These are phyloP conservation scores for Cladorhizidae sp. DNA, from an alignment of 37 sponge, comb jelly and placozoan species.

Conservation along the genomic window DNA sequence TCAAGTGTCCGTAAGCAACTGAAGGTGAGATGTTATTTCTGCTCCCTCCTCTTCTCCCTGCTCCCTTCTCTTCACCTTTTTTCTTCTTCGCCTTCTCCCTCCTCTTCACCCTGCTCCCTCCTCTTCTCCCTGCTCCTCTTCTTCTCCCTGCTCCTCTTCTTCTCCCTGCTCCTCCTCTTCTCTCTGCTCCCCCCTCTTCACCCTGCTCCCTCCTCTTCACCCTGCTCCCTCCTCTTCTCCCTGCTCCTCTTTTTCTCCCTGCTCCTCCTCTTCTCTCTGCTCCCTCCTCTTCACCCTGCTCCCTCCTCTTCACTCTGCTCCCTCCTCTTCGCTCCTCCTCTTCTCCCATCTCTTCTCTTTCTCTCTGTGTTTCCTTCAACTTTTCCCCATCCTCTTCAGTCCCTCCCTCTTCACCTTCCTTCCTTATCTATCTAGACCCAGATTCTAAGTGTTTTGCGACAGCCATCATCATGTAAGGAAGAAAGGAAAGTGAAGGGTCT, in stretches of 20 bases:
- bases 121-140: neutral
- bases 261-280: neutral
- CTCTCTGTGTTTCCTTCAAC: conserved; percentile 2
- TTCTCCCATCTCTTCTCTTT: conserved; percentile 7
- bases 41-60: neutral
- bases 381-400: neutral
- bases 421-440: conserved; percentile 41
- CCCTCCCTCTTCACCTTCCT: neutral
- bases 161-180: neutral
- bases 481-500: neutral
- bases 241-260: neutral
- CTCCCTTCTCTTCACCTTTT: neutral
- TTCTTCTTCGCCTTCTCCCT: neutral
- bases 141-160: too few species aligned
- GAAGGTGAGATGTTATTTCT: conserved; percentile 57
- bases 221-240: neutral
- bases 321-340: conserved; percentile 18
- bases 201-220: neutral
- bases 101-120: neutral
- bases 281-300: neutral
- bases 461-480: conserved; percentile 60
- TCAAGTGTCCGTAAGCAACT: conserved; percentile 88
- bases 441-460: conserved; percentile 38
- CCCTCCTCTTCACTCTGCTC: neutral
- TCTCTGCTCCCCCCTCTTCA: neutral